Percentiles rank a stretch among this genome's conserved stretches.
These are phyloP conservation scores for Amphipyra berbera DNA, from an alignment of 2,888 invertebrate species.

Conservation along the genomic window DNA sequence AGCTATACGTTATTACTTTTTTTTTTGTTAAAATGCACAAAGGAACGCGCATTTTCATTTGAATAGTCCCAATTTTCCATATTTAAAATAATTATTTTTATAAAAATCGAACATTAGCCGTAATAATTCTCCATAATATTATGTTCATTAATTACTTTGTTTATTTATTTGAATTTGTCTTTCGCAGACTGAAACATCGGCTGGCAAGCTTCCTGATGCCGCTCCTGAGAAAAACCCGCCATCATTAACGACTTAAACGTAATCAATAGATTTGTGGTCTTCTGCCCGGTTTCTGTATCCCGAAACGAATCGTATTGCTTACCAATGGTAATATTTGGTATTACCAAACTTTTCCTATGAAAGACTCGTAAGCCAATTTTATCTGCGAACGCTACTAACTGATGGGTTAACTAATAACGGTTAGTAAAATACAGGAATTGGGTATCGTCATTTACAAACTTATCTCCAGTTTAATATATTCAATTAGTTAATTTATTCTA, in stretches of 20 bases:
- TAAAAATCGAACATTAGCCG: no score
- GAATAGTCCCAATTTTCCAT: no score
- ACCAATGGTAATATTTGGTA: constrained; percentile 11
- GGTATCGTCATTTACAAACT: constrained; percentile 15
- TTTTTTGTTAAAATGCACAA: no score
- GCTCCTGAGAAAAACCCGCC: constrained; percentile 82
- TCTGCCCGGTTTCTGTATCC: constrained; percentile 6
- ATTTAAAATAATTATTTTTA: no score
- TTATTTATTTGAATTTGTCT: constrained; percentile 49
- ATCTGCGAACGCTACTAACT: no score
- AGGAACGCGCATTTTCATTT: no score
- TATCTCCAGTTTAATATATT: constrained; percentile 20
- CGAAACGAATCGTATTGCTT: constrained; percentile 1
- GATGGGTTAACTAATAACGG: not conserved
- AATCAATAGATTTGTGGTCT: constrained; percentile 28
- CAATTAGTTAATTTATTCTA: constrained; percentile 36
- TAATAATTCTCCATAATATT: no score
- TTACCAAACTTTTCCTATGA: not conserved
- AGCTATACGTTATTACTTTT: not conserved
- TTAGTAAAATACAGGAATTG: constrained; percentile 14
- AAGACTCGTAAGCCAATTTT: no score
- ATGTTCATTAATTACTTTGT: not conserved
- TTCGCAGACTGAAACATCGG: constrained; percentile 86
- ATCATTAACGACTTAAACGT: constrained; percentile 67
- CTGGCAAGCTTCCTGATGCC: constrained; percentile 88